Base-by-base conservation (phyloP, 2,888 invertebrate genomes). In the Monopis laevigella region DNA sequence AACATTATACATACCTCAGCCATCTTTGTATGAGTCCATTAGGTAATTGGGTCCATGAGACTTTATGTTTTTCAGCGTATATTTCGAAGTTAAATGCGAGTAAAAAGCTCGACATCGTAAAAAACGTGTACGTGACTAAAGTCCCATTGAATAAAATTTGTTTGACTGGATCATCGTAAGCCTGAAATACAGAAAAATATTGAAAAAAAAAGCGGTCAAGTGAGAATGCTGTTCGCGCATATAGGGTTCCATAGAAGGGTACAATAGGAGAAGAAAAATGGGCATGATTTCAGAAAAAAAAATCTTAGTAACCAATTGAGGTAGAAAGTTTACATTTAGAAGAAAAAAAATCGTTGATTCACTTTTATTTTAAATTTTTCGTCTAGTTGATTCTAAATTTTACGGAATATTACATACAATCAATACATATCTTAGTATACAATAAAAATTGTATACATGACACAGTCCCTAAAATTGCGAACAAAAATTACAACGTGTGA, bases 21-120 rank as follows among this genome's bases (percentile, higher is more conserved):
- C 73, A 77, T 42, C 78, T 56, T n/a, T 66, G 47, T 17, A 74
- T 38, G 1, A 77, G 48, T 2, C 71, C 74, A 41, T 65, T 69
- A 0, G 73, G 74, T 45, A 61, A 60, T 7, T 65, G 55, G 35
- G 44, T 12, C 67, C 66, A 68, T 7, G 47, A 53, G 11, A 65
- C 35, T 1, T 42, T 27, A 14, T 66, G 54, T 14, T 54, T 65
- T 52, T 78, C 75, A 0, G 58, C 45, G 35, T 64, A 46, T 1
- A 73, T 43, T 49, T 67, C 59, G 40, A 72, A 58, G 49, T 78
- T 78, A 50, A 65, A 80, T 0, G 72, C 65, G 21, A 78, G 54
- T 2, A 80, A 58, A 47, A 77, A 77, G 40, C 64, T 63, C 8
- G 77, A 74, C 67, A 74, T 73, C 12, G 73, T 55, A 55, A 78